Evolutionary conservation across 2,888 invertebrate genomes (phyloP).

Genomic region (Drosophila mulleri): DNA sequence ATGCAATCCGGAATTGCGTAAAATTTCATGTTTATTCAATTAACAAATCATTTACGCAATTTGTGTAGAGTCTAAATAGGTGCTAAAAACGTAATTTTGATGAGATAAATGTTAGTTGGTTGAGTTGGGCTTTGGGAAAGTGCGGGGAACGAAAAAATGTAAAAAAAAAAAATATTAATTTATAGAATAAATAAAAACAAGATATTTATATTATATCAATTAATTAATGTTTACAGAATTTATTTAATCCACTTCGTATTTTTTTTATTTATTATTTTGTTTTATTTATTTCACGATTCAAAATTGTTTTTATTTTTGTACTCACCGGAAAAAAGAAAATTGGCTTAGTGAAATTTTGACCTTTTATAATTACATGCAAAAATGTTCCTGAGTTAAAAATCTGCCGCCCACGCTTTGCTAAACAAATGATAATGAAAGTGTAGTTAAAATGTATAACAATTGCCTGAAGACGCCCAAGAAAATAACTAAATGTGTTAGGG

Average conservation of each 20-base stretch:
- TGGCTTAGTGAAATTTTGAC: background rate
- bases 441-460: background rate
- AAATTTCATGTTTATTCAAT: conserved; percentile 42
- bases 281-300: too few relatives aligned
- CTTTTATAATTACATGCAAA: background rate
- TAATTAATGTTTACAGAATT: too few relatives aligned
- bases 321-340: background rate
- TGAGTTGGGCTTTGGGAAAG: background rate
- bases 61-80: conserved; percentile 1
- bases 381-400: background rate
- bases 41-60: conserved; percentile 35
- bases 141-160: too few relatives aligned
- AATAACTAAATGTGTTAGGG: background rate
- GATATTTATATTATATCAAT: background rate
- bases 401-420: background rate
- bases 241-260: too few relatives aligned
- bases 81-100: conserved; percentile 27
- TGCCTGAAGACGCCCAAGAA: background rate
- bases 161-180: too few relatives aligned
- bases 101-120: background rate
- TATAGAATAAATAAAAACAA: background rate
- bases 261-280: too few relatives aligned
- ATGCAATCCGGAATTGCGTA: conserved; percentile 54
- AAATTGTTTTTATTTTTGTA: background rate
- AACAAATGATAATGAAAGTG: background rate